These are phyloP conservation scores for Cirrhinus molitorella DNA, from an alignment of 2,797 vertebrate genomes.

Conservation along the genomic window DNA sequence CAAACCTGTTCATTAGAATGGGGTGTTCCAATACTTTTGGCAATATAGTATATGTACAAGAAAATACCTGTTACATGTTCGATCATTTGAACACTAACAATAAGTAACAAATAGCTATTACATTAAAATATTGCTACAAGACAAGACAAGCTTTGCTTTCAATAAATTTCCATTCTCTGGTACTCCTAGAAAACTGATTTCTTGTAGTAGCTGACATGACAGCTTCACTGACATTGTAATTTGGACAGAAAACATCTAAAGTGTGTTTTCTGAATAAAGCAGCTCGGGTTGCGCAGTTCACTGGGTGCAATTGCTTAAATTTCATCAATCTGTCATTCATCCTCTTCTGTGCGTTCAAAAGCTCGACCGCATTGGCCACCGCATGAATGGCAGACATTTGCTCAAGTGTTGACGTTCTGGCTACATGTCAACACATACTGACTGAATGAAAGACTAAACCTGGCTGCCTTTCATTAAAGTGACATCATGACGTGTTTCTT, in stretches of 20 bases:
- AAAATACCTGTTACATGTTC: too few relatives aligned
- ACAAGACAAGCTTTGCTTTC: background rate
- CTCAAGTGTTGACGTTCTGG: background rate
- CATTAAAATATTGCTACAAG: background rate
- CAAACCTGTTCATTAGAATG: too few relatives aligned
- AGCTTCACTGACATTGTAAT: conserved; percentile 7
- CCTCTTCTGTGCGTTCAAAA: conserved; percentile 5
- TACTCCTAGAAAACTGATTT: background rate
- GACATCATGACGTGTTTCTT: conserved; percentile 21
- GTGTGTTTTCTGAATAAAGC: conserved; percentile 6
- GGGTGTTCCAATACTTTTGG: too few relatives aligned
- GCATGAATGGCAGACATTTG: conserved; percentile 15
- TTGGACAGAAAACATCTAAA: conserved; percentile 9
- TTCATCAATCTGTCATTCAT: conserved; percentile 2
- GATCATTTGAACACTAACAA: background rate
- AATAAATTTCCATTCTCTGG: background rate
- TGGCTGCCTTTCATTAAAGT: conserved; percentile 28
- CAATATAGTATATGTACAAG: too few relatives aligned
- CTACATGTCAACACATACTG: conserved; percentile 1
- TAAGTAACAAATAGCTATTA: background rate
- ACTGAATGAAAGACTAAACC: conserved; percentile 17
- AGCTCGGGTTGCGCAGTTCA: conserved; percentile 4
- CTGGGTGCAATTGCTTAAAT: conserved; percentile 22
- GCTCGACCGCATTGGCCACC: background rate
- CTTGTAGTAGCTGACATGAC: background rate